A percentile compares a stretch with the other conserved stretches of the same genome.
These are phyloP conservation scores for Silurus asotus DNA, from an alignment of 2,113 vertebrate species.

Conservation along the genomic window DNA sequence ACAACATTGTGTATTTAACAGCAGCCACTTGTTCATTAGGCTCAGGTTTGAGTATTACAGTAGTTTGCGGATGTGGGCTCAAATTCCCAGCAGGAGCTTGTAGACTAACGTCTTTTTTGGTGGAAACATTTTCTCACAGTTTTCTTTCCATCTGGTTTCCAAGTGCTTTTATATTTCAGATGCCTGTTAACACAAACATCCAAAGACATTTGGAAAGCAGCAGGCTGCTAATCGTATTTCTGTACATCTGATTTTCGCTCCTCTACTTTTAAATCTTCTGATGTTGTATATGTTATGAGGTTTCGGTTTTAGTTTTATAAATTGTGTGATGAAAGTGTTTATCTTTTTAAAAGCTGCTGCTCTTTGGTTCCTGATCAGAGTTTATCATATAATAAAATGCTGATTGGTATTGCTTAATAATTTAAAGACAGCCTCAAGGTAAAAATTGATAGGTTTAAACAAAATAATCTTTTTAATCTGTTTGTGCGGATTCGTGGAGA, in stretches of 20 bases:
- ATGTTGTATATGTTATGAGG: neutral
- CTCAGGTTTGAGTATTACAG: neutral
- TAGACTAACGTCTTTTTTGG: slow-evolving; percentile 43
- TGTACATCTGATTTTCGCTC: neutral
- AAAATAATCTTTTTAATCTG: no score
- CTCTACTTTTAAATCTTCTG: neutral
- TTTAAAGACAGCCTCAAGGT: slow-evolving; percentile 15
- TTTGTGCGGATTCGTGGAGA: slow-evolving; percentile 35
- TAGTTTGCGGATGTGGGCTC: neutral
- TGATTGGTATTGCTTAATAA: neutral
- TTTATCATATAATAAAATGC: slow-evolving; percentile 28
- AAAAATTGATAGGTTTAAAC: slow-evolving; percentile 1
- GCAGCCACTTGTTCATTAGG: neutral
- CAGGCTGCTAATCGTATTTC: slow-evolving; percentile 7
- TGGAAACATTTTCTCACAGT: slow-evolving; percentile 26
- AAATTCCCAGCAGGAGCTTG: slow-evolving; percentile 26
- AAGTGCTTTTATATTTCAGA: slow-evolving; percentile 32
- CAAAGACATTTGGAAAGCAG: neutral
- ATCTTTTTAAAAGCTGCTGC: slow-evolving; percentile 33
- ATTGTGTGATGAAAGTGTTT: neutral
- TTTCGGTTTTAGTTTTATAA: neutral
- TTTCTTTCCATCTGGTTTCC: slow-evolving; percentile 36
- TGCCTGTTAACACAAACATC: slow-evolving; percentile 21
- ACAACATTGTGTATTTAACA: neutral
- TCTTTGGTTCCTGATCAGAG: slow-evolving; percentile 28